Base-by-base conservation (phyloP, 2,113 vertebrate species). In the Phasianus colchicus region DNA sequence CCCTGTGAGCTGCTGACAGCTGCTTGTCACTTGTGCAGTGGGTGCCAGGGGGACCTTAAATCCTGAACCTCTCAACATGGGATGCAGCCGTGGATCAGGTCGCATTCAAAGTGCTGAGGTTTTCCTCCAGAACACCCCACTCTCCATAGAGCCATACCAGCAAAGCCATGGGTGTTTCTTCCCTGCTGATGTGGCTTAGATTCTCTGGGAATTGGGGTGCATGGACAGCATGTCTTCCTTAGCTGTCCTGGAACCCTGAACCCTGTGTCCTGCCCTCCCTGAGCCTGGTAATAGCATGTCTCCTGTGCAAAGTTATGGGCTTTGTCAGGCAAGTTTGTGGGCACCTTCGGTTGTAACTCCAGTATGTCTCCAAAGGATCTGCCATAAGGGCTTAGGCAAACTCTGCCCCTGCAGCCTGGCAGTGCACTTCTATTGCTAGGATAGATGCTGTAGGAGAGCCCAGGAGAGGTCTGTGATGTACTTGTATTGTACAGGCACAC, bases 21-120 rank as follows among this genome's bases (percentile, higher is more conserved):
- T 96, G 95, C 96, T 96, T 91, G 94, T 95, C 57, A 84, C 93
- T 95, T 78, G 43, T 29, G 79, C 73, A 78, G 54, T 48, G 60
- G 77, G 85, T 97, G 87, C 85, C 32, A 0, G 57, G 77, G 88
- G 86, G 81, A 74, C 73, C 75, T 87, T 93, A 95, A 95, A 94
- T 95, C 90, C 81, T 85, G 52, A 47, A 22, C 50, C 54, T 87
- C 78, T 85, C 27, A 60, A 83, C 1, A 0, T 10, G 10, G 82
- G 88, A 88, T 75, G 83, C 38, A 75, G 85, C 69, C 16, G 0
- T 92, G 85, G 52, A 73, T 24, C 0, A 5, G 69, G 54, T 27
- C 6, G 14, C 2, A 0, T 83, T 45, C 43, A 63, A 48, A 90
- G 34, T 45, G 58, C 42, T 94, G 66, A 45, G 30, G 11, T 92